Base-by-base conservation (phyloP, 92 coral and sea anemone species). In the Metridium senile region DNA sequence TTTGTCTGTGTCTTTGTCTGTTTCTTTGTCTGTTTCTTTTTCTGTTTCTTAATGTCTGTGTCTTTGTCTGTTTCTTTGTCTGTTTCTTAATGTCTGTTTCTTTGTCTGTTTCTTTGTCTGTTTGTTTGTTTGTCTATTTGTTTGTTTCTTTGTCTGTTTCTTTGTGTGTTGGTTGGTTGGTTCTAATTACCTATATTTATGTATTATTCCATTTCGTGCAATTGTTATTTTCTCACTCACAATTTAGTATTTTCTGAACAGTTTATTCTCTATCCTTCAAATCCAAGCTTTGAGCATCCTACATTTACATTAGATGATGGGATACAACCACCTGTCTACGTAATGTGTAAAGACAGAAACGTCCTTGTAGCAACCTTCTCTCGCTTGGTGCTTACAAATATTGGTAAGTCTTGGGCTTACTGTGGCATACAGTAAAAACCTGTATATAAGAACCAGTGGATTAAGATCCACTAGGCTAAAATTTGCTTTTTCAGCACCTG, bases 301-400 rank as follows among this genome's bases (percentile, higher is more conserved):
- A 82, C 82, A 9, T 92, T 95, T 59, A 87, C 92, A 33, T 66
- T 95, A 45, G 86, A 86, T 59, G 99, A 95, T 81, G 99, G 97
- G 46, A 75, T 87, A 2, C 97, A 92, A 77, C 71, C 93, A 13
- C 93, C 95, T 27, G 81, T 95, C 9, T 70, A 86, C 7, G 33
- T 95, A 9, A 85, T 87, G 87, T 92, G 97, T 31, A 74, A 85
- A 66, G 94, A 95, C 17, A 76, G 97, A 57, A 89, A 86, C 32
- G 76, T 92, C 23, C 62, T 95, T 59, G 96, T 92, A 22, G 97
- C 99, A 23, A 95, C 99, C 0, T 95, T 92, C 81, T 86, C 97
- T 21, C 83, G 91, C 57, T 66, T 92, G n/a, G 67, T 95, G 39
- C 97, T 95, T 52, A 46, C 83, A 20, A 89, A 89, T 70, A 95